These are phyloP conservation scores for Megalonaias nervosa DNA, from an alignment of 1,140 invertebrate genomes.

Conservation along the genomic window DNA sequence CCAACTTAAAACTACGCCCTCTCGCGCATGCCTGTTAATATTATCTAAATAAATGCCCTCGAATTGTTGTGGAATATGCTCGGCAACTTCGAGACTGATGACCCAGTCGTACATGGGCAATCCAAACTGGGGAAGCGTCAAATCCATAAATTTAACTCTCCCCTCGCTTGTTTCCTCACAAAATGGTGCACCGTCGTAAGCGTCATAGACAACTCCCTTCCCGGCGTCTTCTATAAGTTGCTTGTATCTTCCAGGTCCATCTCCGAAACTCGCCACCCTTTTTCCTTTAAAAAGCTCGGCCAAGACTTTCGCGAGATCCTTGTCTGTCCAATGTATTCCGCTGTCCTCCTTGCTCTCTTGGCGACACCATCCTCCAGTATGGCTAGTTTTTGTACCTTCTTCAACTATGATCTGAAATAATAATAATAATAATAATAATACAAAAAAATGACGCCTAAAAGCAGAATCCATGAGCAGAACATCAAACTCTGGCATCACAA, in stretches of 20 bases:
- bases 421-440: too few species aligned
- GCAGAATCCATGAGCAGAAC: too few species aligned
- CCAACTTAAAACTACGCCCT: slow-evolving; percentile 40
- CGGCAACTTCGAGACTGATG: slow-evolving; percentile 39
- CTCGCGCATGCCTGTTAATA: slow-evolving; percentile 31
- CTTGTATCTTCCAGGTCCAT: slow-evolving; percentile 37
- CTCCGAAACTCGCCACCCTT: slow-evolving; percentile 33
- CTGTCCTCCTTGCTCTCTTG: too few species aligned
- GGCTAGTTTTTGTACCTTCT: too few species aligned
- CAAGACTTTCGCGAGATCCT: too few species aligned
- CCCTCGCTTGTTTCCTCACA: slow-evolving; percentile 32
- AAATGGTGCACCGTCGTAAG: slow-evolving; percentile 38
- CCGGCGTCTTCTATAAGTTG: slow-evolving; percentile 6
- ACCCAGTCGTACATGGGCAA: slow-evolving; percentile 41
- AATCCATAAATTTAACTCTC: slow-evolving; percentile 30
- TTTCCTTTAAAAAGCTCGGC: slow-evolving; percentile 8
- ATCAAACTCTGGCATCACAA: too few species aligned
- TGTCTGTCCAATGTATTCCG: too few species aligned
- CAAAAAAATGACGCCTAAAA: too few species aligned
- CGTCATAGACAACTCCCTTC: slow-evolving; percentile 22
- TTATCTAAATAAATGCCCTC: slow-evolving; percentile 35
- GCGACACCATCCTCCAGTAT: too few species aligned
- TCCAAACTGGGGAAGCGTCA: slow-evolving; percentile 39
- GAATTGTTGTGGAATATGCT: slow-evolving; percentile 34
- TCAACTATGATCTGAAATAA: too few species aligned